Conservation (phyloP, 2,797 vertebrate genomes). For the Orestias chungarensis region DNA sequence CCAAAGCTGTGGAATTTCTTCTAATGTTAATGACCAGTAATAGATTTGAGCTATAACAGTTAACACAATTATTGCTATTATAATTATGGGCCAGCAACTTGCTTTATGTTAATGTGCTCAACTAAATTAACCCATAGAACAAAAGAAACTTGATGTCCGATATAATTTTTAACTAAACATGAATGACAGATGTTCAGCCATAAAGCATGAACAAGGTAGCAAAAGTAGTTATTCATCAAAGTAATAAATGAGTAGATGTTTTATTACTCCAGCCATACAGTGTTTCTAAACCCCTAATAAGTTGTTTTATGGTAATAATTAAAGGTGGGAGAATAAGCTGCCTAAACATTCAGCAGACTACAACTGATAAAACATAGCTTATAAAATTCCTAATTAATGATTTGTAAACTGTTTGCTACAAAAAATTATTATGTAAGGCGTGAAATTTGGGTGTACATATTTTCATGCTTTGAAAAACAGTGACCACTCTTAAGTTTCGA, state of each 20-base stretch:
- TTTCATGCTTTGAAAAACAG: neutral
- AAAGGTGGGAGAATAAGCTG: too few relatives aligned
- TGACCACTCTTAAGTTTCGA: neutral
- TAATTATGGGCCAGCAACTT: neutral
- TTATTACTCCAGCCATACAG: neutral
- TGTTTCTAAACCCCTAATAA: too few relatives aligned
- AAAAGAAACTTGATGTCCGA: too few relatives aligned
- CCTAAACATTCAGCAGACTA: too few relatives aligned
- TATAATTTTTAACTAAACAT: neutral
- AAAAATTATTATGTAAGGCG: neutral
- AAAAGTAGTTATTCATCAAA: neutral
- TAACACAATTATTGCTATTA: conserved; percentile 25
- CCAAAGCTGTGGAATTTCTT: conserved; percentile 36
- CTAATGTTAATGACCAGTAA: conserved; percentile 21
- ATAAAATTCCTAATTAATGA: too few relatives aligned
- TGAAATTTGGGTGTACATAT: neutral
- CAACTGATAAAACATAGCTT: too few relatives aligned
- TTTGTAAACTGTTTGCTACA: too few relatives aligned
- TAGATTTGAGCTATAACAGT: neutral
- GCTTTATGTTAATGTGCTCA: too few relatives aligned
- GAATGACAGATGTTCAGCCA: neutral
- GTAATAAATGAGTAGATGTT: neutral
- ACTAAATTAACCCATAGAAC: too few relatives aligned
- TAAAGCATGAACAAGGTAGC: too few relatives aligned
- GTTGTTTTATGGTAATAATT: too few relatives aligned